A percentile compares a stretch with the other conserved stretches of the same genome.
Conservation (phyloP, 2,113 vertebrate genomes). For the Clarias magur region DNA sequence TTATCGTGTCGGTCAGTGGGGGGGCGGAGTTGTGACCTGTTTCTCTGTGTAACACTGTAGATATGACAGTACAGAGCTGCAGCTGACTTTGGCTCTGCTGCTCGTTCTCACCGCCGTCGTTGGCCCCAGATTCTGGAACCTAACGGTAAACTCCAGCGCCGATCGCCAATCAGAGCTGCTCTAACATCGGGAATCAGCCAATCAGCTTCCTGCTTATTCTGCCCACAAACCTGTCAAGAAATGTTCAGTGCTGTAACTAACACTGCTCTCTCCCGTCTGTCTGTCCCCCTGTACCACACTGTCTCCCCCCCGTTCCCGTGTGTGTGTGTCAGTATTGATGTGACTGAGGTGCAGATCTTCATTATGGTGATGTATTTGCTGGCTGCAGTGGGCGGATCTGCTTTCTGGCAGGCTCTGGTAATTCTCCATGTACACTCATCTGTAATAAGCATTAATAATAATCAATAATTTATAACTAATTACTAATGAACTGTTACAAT, state of each 20-base stretch:
- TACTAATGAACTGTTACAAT: background rate
- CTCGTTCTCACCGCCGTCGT: conserved; percentile 74
- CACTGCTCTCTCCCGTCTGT: background rate
- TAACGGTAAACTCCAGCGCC: conserved; percentile 70
- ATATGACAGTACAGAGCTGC: conserved; percentile 81
- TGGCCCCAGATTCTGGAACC: conserved; percentile 78
- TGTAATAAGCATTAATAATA: background rate
- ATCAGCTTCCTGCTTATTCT: conserved; percentile 68
- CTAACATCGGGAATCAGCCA: conserved; percentile 48
- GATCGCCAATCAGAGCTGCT: conserved; percentile 17
- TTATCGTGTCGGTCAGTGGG: background rate
- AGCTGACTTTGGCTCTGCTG: conserved; percentile 74
- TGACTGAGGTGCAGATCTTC: conserved; percentile 99
- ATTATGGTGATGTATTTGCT: conserved; percentile 98
- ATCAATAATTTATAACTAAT: background rate
- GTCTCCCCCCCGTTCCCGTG: background rate
- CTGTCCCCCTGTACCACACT: background rate
- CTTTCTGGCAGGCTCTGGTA: conserved; percentile 98
- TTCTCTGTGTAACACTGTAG: conserved; percentile 68
- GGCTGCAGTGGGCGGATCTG: conserved; percentile 95
- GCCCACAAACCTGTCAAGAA: conserved; percentile 56
- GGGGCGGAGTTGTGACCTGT: background rate
- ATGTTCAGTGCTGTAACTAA: conserved; percentile 26
- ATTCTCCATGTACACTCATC: conserved; percentile 55
- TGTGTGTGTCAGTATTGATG: conserved; percentile 95